Evolutionary conservation across 2,888 invertebrate genomes (phyloP).

Genomic region (Nycteola revayana): DNA sequence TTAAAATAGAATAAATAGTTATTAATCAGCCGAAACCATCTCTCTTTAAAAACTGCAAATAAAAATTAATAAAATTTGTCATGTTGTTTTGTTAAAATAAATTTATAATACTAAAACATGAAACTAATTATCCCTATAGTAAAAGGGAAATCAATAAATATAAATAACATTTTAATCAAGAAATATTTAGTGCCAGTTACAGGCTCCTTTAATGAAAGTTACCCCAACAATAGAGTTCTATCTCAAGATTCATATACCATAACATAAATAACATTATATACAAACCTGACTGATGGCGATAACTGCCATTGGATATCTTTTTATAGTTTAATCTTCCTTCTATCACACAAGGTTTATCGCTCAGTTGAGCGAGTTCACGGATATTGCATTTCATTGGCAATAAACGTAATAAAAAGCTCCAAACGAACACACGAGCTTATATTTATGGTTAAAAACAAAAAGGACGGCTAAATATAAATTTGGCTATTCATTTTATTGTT

Average conservation of each 20-base stretch:
- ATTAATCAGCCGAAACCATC: slow-evolving; percentile 88
- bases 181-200: no score
- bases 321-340: slow-evolving; percentile 89
- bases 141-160: no score
- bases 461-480: no score
- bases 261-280: slow-evolving; percentile 11
- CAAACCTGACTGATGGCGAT: slow-evolving; percentile 73
- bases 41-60: slow-evolving; percentile 86
- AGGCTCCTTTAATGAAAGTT: no score
- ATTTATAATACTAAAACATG: no score
- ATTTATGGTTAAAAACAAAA: no score
- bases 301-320: slow-evolving; percentile 80
- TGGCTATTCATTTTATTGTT: no score
- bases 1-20: slow-evolving; percentile 91
- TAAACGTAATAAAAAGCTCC: slow-evolving; percentile 6
- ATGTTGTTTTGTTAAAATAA: no score
- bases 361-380: slow-evolving; percentile 84
- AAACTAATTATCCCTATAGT: no score
- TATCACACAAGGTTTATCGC: slow-evolving; percentile 83
- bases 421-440: slow-evolving; percentile 3
- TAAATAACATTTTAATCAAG: no score
- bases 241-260: no score
- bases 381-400: slow-evolving; percentile 87
- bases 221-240: no score
- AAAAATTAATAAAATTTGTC: slow-evolving; percentile 1